These are phyloP conservation scores for Macaria notata DNA, from an alignment of 2,888 invertebrate species.

Conservation along the genomic window DNA sequence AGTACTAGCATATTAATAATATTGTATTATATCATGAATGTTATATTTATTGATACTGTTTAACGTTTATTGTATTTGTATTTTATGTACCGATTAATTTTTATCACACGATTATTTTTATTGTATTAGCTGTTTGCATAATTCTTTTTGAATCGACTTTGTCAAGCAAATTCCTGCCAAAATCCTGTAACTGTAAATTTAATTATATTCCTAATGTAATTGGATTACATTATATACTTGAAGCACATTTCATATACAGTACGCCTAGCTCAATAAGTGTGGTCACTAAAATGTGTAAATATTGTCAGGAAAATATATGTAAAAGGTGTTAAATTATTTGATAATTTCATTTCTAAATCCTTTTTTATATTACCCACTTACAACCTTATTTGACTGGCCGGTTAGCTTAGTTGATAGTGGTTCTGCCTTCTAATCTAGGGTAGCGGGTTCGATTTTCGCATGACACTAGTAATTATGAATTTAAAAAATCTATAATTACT, in stretches of 20 bases:
- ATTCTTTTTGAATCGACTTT: slow-evolving; percentile 66
- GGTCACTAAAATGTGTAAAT: slow-evolving; percentile 81
- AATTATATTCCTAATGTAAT: slow-evolving; percentile 69
- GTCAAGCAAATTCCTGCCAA: slow-evolving; percentile 80
- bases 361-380: too few species aligned
- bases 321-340: slow-evolving; percentile 71
- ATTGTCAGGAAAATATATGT: slow-evolving; percentile 81
- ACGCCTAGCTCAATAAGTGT: slow-evolving; percentile 81
- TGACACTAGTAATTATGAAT: too few species aligned
- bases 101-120: slow-evolving; percentile 38
- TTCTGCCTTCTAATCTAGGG: too few species aligned
- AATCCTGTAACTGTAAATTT: slow-evolving; percentile 51
- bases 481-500: too few species aligned
- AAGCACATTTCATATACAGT: slow-evolving; percentile 80
- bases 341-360: slow-evolving; percentile 17
- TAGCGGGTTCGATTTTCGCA: too few species aligned
- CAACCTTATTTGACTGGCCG: too few species aligned
- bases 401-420: too few species aligned
- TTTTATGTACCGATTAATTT: slow-evolving; percentile 68
- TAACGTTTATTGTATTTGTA: slow-evolving; percentile 49
- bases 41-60: slow-evolving; percentile 50
- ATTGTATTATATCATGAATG: slow-evolving; percentile 38
- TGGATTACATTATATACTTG: slow-evolving; percentile 70
- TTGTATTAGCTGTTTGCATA: slow-evolving; percentile 37
- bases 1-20: slow-evolving; percentile 37